These are phyloP conservation scores for Nasonia vitripennis DNA, from an alignment of 1,140 invertebrate genomes.

Conservation along the genomic window DNA sequence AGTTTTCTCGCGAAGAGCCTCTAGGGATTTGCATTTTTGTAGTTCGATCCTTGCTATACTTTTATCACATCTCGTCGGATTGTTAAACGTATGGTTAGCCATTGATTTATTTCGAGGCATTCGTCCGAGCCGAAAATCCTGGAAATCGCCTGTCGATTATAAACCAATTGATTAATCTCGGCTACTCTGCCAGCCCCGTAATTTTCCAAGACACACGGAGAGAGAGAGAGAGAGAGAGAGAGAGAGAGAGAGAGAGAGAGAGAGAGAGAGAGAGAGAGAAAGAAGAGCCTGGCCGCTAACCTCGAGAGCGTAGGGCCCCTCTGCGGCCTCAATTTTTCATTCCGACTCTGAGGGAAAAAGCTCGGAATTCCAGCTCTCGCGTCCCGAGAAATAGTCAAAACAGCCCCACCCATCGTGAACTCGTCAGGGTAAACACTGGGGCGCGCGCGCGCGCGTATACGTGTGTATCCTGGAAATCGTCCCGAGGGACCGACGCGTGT, in stretches of 20 bases:
- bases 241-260: background rate
- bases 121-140: background rate
- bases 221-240: background rate
- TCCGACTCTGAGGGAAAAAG: background rate
- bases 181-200: background rate
- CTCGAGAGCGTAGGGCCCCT: background rate
- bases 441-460: too few species aligned
- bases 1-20: background rate
- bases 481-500: constrained; percentile 29
- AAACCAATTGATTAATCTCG: constrained; percentile 16
- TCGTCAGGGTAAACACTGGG: constrained; percentile 31
- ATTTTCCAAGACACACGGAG: constrained; percentile 9
- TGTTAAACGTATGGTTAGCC: too few species aligned
- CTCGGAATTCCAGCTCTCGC: background rate
- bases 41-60: background rate
- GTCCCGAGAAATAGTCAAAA: constrained; percentile 47
- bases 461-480: background rate
- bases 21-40: background rate
- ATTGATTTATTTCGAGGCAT: background rate
- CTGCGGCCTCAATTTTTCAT: constrained; percentile 37
- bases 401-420: constrained; percentile 41
- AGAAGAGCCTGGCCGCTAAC: background rate
- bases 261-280: background rate
- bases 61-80: too few species aligned
- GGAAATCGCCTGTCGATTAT: constrained; percentile 3